Conservation (phyloP, 2,888 invertebrate species). For the Octonoba sinensis region DNA sequence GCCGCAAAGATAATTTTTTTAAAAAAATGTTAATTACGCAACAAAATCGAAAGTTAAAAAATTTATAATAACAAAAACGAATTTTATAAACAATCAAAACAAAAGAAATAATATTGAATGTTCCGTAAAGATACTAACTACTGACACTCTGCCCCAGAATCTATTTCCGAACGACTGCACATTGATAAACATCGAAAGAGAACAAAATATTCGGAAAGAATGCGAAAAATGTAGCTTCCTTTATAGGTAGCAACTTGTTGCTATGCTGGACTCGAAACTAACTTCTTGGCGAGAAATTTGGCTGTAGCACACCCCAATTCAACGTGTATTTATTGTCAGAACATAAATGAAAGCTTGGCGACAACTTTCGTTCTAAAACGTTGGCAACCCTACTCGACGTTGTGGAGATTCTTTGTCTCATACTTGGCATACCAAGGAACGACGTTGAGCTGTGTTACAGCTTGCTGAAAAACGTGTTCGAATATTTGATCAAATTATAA, state of each 20-base stretch:
- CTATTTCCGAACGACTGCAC: no score
- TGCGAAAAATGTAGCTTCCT: slow-evolving; percentile 57
- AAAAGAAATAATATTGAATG: no score
- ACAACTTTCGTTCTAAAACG: slow-evolving; percentile 62
- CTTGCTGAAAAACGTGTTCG: slow-evolving; percentile 39
- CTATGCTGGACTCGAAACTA: slow-evolving; percentile 51
- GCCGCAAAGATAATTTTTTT: no score
- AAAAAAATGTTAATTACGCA: no score
- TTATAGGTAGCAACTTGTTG: slow-evolving; percentile 58
- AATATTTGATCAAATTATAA: slow-evolving; percentile 54
- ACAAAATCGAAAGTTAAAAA: no score
- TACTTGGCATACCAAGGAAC: slow-evolving; percentile 91
- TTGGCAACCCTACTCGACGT: slow-evolving; percentile 76
- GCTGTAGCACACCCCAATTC: neutral
- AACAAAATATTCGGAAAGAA: slow-evolving; percentile 55
- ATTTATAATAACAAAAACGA: no score
- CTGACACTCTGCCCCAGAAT: no score
- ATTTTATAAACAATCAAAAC: no score
- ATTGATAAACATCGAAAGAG: neutral
- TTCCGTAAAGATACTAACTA: no score
- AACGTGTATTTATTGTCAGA: slow-evolving; percentile 2
- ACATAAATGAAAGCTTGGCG: slow-evolving; percentile 35
- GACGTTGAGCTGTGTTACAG: slow-evolving; percentile 54
- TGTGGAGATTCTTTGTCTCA: slow-evolving; percentile 97
- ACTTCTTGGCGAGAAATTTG: slow-evolving; percentile 35